Evolutionary conservation across 1,140 invertebrate genomes (phyloP).

Genomic region (Drosophila rhopaloa): DNA sequence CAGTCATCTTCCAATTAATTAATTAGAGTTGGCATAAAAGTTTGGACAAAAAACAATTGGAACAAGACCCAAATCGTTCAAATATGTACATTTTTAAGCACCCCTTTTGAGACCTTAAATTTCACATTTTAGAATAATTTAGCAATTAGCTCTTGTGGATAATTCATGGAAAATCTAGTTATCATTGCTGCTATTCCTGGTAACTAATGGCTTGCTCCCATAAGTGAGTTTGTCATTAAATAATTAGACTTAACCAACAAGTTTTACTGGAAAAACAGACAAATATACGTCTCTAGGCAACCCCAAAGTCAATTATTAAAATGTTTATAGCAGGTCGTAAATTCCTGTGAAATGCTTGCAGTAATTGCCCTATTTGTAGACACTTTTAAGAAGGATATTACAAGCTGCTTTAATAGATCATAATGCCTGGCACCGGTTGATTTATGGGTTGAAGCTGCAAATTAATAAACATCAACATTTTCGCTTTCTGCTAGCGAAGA

Average conservation of each 20-base stretch:
- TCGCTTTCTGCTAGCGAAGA: constrained; percentile 28
- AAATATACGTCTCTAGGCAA: not conserved
- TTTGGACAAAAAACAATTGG: constrained; percentile 15
- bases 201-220: not conserved
- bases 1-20: constrained; percentile 33
- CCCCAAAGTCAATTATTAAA: constrained; percentile 12
- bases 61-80: not conserved
- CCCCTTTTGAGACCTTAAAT: not conserved
- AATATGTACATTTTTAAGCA: constrained; percentile 12
- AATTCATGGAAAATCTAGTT: not conserved
- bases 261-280: not conserved
- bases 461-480: constrained; percentile 74
- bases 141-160: not conserved
- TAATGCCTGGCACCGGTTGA: constrained; percentile 36
- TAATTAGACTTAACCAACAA: not conserved
- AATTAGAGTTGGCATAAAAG: constrained; percentile 20
- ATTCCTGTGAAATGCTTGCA: constrained; percentile 16
- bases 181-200: not conserved
- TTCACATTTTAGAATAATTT: not conserved
- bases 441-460: constrained; percentile 63
- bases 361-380: constrained; percentile 47
- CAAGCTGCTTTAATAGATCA: constrained; percentile 56
- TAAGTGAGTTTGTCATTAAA: not conserved
- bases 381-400: constrained; percentile 27
- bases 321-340: constrained; percentile 13